Conservation (phyloP, 2,113 vertebrate species). For the Trachemys scripta region DNA sequence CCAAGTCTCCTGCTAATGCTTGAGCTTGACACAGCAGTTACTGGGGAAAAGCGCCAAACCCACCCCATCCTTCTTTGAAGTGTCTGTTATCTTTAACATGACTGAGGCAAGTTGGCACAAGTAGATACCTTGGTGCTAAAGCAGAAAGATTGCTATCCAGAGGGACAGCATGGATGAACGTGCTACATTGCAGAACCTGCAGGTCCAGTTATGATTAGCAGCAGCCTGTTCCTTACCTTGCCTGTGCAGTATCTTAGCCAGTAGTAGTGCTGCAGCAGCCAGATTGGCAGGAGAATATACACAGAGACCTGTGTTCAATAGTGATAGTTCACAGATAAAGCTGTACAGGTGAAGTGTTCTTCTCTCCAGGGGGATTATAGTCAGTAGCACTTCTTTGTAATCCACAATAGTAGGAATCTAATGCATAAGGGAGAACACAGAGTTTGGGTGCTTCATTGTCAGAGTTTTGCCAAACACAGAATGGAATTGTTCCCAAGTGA, state of each 20-base stretch:
- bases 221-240: slow-evolving; percentile 82
- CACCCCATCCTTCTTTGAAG: neutral
- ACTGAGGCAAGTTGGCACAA: neutral
- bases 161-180: neutral
- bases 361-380: slow-evolving; percentile 82
- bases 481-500: neutral
- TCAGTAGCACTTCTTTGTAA: slow-evolving; percentile 91
- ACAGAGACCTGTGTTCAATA: slow-evolving; percentile 88
- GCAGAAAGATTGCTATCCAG: neutral
- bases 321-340: slow-evolving; percentile 94
- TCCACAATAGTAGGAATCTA: slow-evolving; percentile 93
- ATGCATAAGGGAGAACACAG: neutral
- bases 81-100: neutral
- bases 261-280: slow-evolving; percentile 88
- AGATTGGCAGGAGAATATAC: slow-evolving; percentile 84
- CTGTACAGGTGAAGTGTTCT: slow-evolving; percentile 89
- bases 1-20: neutral
- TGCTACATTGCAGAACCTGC: rapidly evolving
- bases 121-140: neutral
- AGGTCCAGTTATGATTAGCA: rapidly evolving
- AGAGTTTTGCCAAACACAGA: neutral
- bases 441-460: neutral
- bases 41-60: neutral
- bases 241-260: slow-evolving; percentile 88
- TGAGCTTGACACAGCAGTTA: neutral